Evolutionary conservation across 2,113 vertebrate genomes (phyloP).

Genomic region (Macquaria ambigua): DNA sequence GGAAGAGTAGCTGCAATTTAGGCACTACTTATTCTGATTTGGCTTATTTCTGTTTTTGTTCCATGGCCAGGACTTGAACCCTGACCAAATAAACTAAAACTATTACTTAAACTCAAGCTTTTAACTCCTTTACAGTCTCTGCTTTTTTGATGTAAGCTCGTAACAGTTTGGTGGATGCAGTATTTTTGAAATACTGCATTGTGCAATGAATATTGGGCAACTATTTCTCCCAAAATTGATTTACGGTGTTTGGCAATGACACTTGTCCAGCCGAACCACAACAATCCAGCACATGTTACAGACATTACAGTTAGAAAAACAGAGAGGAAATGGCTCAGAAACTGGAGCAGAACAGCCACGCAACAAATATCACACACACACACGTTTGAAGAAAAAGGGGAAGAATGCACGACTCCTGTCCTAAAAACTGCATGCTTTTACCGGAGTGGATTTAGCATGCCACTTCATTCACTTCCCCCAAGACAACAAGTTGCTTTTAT

Average conservation of each 20-base stretch:
- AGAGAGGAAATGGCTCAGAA: conserved; percentile 63
- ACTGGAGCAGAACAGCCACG: conserved; percentile 32
- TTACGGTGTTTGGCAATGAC: conserved; percentile 63
- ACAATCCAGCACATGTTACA: conserved; percentile 76
- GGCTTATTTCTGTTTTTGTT: neutral
- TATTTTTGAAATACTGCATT: conserved; percentile 10
- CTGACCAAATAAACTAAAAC: conserved; percentile 1
- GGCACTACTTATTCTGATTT: neutral
- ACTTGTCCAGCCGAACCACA: conserved; percentile 46
- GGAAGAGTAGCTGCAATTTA: neutral
- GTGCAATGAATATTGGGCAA: conserved; percentile 45
- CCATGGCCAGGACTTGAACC: neutral
- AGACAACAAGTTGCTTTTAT: conserved; percentile 72
- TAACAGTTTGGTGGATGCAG: neutral
- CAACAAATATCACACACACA: conserved; percentile 46
- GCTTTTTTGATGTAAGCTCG: neutral
- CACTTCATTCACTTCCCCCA: conserved; percentile 48
- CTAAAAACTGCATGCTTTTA: conserved; percentile 49
- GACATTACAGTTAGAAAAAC: conserved; percentile 64
- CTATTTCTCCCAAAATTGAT: conserved; percentile 47
- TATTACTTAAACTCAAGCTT: neutral
- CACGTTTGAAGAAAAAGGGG: neutral
- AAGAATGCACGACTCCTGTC: conserved; percentile 19
- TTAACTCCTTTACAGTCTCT: neutral
- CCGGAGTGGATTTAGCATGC: conserved; percentile 44